Evolutionary conservation across 1,140 invertebrate genomes (phyloP).

Genomic region (Aethina tumida): DNA sequence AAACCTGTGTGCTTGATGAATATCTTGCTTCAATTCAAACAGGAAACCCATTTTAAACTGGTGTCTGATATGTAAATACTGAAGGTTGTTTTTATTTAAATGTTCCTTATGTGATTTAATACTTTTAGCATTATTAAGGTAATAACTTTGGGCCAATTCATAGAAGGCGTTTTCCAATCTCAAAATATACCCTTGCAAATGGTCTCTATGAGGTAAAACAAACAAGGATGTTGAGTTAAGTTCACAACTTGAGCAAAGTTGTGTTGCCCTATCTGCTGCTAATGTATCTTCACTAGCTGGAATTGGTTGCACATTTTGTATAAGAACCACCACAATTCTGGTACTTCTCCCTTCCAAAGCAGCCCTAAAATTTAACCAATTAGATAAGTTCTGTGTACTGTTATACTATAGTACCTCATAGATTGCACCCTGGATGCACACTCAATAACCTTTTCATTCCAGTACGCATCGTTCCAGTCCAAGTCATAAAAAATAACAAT

Average conservation of each 20-base stretch:
- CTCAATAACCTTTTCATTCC: conserved; percentile 90
- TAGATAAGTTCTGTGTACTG: neutral
- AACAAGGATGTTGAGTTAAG: conserved; percentile 87
- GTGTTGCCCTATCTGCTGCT: conserved; percentile 78
- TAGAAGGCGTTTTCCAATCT: conserved; percentile 87
- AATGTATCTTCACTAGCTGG: conserved; percentile 76
- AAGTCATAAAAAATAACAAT: conserved; percentile 93
- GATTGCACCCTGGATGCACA: conserved; percentile 84
- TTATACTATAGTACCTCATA: conserved; percentile 49
- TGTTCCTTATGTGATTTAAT: conserved; percentile 85
- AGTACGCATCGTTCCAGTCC: conserved; percentile 91
- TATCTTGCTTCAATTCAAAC: conserved; percentile 87
- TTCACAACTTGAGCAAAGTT: conserved; percentile 82
- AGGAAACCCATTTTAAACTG: conserved; percentile 97
- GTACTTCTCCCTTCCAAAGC: conserved; percentile 69
- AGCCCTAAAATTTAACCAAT: conserved; percentile 22
- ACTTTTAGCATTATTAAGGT: conserved; percentile 76
- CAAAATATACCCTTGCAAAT: conserved; percentile 63
- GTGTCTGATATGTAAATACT: conserved; percentile 87
- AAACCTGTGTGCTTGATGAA: conserved; percentile 80
- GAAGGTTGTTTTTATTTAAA: conserved; percentile 84
- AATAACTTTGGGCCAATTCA: conserved; percentile 87
- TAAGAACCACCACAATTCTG: conserved; percentile 79
- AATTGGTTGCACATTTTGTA: conserved; percentile 68
- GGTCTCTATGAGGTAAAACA: conserved; percentile 78